Conservation (phyloP, 2,113 vertebrate genomes). For the Ophiodon elongatus region DNA sequence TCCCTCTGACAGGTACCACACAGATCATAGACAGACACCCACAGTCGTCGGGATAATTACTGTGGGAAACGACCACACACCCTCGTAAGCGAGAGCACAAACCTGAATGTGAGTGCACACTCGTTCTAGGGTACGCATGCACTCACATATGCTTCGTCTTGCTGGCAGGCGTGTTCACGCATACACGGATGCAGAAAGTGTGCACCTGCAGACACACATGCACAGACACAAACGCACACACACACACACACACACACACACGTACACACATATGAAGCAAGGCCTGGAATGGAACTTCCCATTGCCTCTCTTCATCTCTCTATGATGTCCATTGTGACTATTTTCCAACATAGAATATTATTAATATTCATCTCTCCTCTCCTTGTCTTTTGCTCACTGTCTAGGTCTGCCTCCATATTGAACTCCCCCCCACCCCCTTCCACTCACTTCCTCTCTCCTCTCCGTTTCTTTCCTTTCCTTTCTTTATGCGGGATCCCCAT, state of each 20-base stretch:
- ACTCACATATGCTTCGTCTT: constrained; percentile 61
- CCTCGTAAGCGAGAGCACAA: constrained; percentile 41
- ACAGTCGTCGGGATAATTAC: constrained; percentile 78
- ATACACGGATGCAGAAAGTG: constrained; percentile 14
- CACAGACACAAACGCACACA: not conserved
- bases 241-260: not conserved
- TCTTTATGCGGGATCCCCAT: constrained; percentile 79
- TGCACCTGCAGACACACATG: constrained; percentile 34
- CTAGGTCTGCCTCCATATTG: constrained; percentile 79
- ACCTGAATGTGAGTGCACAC: constrained; percentile 60
- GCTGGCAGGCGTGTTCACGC: constrained; percentile 30
- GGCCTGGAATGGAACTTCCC: constrained; percentile 56
- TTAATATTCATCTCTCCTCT: constrained; percentile 79
- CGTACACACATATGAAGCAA: constrained; percentile 1
- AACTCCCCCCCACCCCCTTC: constrained; percentile 50
- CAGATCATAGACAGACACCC: constrained; percentile 79
- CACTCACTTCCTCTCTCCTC: constrained; percentile 74
- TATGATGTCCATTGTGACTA: constrained; percentile 82
- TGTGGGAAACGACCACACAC: constrained; percentile 82
- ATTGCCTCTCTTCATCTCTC: constrained; percentile 83
- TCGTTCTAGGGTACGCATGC: constrained; percentile 36
- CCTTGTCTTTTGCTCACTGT: constrained; percentile 78
- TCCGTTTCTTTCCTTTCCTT: constrained; percentile 73
- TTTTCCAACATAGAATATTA: constrained; percentile 62
- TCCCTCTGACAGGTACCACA: constrained; percentile 79